Base-by-base conservation (phyloP, 1,140 invertebrate genomes). In the Argopecten irradians region DNA sequence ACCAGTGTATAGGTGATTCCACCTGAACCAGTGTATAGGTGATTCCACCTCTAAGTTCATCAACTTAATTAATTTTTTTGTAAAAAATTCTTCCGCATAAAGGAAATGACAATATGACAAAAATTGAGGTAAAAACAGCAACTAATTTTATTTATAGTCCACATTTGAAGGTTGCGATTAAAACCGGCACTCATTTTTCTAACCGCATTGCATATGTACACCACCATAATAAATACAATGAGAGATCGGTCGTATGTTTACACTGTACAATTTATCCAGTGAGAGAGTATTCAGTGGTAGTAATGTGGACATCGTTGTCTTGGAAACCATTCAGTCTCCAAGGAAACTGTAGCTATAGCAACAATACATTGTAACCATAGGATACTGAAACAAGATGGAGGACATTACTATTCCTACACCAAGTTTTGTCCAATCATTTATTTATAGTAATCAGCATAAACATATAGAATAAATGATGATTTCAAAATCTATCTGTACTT, bases 81-180 rank as follows among this genome's bases (percentile, higher is more conserved):
- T 41, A 16, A 41, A 22, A 19, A 46, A 46, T 46, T 46, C 43
- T 19, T 46, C 14, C 14, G 2, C 2, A 46, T 28, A 7, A n/a
- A 16, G 55, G 28, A 71, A 71, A 28, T 5, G 28, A 71, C n/a
- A 2, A 28, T n/a, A 71, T n/a, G 28, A 71, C 55, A 71, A 22
- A 28, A 71, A 71, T 28, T 71, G 55, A 71, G 55, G 55, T 71
- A 71, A 71, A 71, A 71, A 71, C 55, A 71, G 55, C 55, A 71
- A 71, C 55, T 71, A 71, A 71, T 71, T 71, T 71, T 71, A 71
- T 71, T 71, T 71, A 71, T 71, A 71, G 5, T 71, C 55, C 55
- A 71, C 55, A 71, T 71, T 71, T 71, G 55, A 71, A 71, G 55
- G 55, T 71, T 71, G 55, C 55, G 55, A 71, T 71, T 71, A 71